Base-by-base conservation (phyloP, 1,140 invertebrate genomes). In the Pseudomyrmex gracilis region DNA sequence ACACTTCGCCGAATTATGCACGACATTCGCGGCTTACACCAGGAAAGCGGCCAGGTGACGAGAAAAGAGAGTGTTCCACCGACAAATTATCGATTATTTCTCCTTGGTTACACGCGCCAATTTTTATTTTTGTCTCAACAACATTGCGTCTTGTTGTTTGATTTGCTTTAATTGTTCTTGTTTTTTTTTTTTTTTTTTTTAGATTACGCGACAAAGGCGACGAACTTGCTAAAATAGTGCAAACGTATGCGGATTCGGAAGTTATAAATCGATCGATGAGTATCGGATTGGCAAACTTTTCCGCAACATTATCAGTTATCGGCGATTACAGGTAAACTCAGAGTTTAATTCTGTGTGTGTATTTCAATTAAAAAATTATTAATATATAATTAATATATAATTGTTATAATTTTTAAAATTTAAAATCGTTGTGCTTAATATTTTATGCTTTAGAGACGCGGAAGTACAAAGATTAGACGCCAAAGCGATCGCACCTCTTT, bases 141-240 rank as follows among this genome's bases (percentile, higher is more conserved):
- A 51, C 64, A 9, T 24, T 10, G 45, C 34, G 43, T 7, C 8
- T 10, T 0, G 13, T 60, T 57, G 53, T 55, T 64, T 17, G 24
- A 7, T 12, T 15, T 22, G 10, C 12, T 22, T 34, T 34, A 34
- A 34, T 0, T 34, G 34, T 34, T 34, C 34, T 34, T 24, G 1
- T 2, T 34, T 34, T 34, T 58, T 77, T 67, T 24, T 24, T 2
- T 34, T 34, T 34, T 58, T 77, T 67, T 76, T 80, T 67, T 55
- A 97, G 96, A 91, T 92, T 97, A 64, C 94, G 97, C 15, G 96
- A 97, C 91, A 96, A 96, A 91, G 95, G 95, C 22, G 97, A 97
- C 88, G 96, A 97, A 88, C 87, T 97, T 49, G 95, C 96, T 7
- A 96, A 96, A 93, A 93, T 94, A n/a, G 90, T 96, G 22, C 95